Base-by-base conservation (phyloP, 64 coral and sea anemone genomes). In the Stylophora pistillata region DNA sequence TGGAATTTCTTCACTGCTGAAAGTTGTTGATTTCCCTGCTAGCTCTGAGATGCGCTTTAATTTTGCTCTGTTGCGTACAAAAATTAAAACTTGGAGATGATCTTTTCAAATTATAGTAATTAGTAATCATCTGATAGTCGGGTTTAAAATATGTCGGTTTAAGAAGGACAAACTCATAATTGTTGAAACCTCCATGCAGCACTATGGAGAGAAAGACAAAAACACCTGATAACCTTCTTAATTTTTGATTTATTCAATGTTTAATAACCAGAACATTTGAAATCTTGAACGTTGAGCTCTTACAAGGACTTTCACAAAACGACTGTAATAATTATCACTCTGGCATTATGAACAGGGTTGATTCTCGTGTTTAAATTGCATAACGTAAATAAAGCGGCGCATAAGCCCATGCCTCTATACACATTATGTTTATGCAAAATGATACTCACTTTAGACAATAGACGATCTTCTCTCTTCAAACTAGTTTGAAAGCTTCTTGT, bases 391-490 rank as follows among this genome's bases (percentile, higher is more conserved):
- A 82, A 23, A 64, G 30, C 57, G 16, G 37, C 6, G 21, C 58
- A 64, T 59, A 68, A 68, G 62, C 34, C 14, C 57, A 82, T 64
- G 28, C 14, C 41, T 30, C 17, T 32, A n/a, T n/a, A 60, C 27
- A 18, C 59, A 78, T 27, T 25, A 23, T 55, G 21, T 30, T 61
- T 33, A 59, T 79, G 30, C 30, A 65, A 82, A 84, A 28, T 23
- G 60, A 68, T 84, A 53, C 61, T 84, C 18, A 84, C 80, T 34
- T 70, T 84, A 68, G 58, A 53, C 69, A 69, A 84, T 69, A 2
- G 62, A 23, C 33, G 41, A 84, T 84, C 33, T 37, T 84, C 34
- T 68, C 61, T 70, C 9, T 33, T 13, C 2, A 68, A 84, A 84
- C 3, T 25, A 54, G 62, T 13, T 55, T 34, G 16, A 84, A 84